phyloP scores from a whole-genome alignment of 2,113 vertebrate genomes.

The Clarias macrocephalus region DNA sequence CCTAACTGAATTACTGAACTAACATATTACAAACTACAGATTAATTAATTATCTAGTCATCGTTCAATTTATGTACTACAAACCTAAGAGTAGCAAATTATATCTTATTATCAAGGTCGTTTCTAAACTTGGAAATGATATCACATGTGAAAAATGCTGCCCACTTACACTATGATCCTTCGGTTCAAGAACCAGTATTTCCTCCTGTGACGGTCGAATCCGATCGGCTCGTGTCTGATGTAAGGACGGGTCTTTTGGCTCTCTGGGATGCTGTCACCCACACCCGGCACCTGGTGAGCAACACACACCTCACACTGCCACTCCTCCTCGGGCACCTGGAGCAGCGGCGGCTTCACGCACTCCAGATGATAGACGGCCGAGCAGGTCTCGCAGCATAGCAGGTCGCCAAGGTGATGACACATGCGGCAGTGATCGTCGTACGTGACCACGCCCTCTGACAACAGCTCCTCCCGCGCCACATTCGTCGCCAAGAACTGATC shows the following conservation, averaged over 20 bases:
- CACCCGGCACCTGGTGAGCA: slow-evolving; percentile 92
- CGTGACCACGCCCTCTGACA: slow-evolving; percentile 94
- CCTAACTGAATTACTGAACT: too few relatives aligned
- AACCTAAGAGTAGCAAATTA: too few relatives aligned
- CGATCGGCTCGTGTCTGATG: slow-evolving; percentile 92
- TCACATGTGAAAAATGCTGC: not conserved
- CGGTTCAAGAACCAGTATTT: slow-evolving; percentile 99
- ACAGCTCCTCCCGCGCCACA: slow-evolving; percentile 93
- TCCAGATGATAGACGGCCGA: slow-evolving; percentile 96
- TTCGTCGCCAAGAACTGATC: slow-evolving; percentile 98
- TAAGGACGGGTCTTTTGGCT: slow-evolving; percentile 94
- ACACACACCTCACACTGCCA: slow-evolving; percentile 99
- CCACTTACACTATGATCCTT: slow-evolving; percentile 93
- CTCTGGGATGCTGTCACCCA: slow-evolving; percentile 93
- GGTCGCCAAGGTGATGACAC: slow-evolving; percentile 95
- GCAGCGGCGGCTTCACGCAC: slow-evolving; percentile 92
- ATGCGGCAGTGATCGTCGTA: slow-evolving; percentile 97
- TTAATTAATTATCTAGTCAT: not conserved
- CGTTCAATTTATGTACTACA: too few relatives aligned
- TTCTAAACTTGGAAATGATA: not conserved
- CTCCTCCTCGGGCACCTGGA: slow-evolving; percentile 94
- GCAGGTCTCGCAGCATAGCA: slow-evolving; percentile 97
- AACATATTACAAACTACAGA: not conserved
- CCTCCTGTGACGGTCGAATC: slow-evolving; percentile 90
- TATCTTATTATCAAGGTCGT: not conserved